A percentile compares a stretch with the other conserved stretches of the same genome.
Evolutionary conservation across 1,140 invertebrate species (phyloP).

Genomic region (Wasmannia auropunctata): DNA sequence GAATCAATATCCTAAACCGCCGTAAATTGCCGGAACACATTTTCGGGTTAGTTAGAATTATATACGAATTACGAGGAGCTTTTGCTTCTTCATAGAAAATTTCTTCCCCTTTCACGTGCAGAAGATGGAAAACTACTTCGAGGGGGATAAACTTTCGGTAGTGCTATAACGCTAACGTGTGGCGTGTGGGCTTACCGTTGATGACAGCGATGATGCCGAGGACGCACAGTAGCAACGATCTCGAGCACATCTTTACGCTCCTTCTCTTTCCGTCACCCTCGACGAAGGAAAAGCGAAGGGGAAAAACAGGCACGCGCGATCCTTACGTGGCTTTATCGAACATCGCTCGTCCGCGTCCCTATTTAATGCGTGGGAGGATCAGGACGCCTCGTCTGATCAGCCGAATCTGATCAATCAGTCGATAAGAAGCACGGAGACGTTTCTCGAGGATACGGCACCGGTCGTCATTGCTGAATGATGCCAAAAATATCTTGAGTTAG

Average conservation of each 20-base stretch:
- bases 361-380: conserved; percentile 31
- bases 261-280: conserved; percentile 35
- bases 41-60: neutral
- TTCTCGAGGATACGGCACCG: neutral
- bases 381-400: conserved; percentile 8
- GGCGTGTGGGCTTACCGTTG: conserved; percentile 75
- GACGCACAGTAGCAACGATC: conserved; percentile 77
- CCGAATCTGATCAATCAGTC: conserved; percentile 53
- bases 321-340: conserved; percentile 59
- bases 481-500: neutral
- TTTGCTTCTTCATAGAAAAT: neutral
- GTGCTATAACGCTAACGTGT: neutral
- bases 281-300: conserved; percentile 39
- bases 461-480: conserved; percentile 37
- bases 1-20: neutral
- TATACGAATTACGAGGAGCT: neutral
- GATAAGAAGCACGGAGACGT: neutral
- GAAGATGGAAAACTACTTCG: neutral
- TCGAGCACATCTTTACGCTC: conserved; percentile 74
- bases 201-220: conserved; percentile 75
- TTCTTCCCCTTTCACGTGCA: neutral
- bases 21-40: neutral
- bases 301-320: conserved; percentile 44
- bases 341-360: conserved; percentile 55
- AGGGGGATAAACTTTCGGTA: neutral